Percentiles rank a stretch among this genome's conserved stretches.
phyloP scores from a whole-genome alignment of 2,113 vertebrate genomes.

The Alethe diademata region DNA sequence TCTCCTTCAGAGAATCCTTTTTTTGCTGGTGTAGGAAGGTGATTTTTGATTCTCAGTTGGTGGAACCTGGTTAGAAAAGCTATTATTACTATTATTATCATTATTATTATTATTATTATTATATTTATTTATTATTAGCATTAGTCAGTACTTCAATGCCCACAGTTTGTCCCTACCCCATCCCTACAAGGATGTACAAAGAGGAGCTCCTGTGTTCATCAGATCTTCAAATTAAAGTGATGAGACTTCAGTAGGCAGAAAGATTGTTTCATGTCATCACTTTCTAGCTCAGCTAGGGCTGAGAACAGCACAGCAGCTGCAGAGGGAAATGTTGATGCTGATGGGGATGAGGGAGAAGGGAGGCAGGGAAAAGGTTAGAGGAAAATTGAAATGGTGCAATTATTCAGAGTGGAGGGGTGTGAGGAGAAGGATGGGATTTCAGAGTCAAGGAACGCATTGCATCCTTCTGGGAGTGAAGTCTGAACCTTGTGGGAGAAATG shows the following conservation, averaged over 20 bases:
- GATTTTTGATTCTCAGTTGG: constrained; percentile 52
- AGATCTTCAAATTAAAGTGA: background rate
- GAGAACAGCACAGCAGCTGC: background rate
- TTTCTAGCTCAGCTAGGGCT: background rate
- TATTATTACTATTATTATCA: background rate
- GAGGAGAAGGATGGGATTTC: background rate
- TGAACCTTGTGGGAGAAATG: background rate
- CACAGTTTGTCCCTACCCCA: background rate
- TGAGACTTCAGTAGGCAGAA: background rate
- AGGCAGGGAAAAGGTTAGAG: background rate
- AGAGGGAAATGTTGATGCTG: background rate
- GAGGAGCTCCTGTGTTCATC: background rate
- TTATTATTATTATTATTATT: background rate
- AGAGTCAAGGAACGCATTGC: background rate
- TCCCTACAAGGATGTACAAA: background rate
- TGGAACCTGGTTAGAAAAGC: constrained; percentile 58
- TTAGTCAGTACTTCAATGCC: background rate
- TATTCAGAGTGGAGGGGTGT: background rate
- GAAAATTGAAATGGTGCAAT: background rate
- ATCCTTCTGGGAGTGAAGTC: background rate
- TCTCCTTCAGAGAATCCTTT: constrained; percentile 67
- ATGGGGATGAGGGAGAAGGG: background rate
- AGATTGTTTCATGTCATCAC: background rate
- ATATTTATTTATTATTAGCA: background rate
- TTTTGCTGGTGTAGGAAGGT: constrained; percentile 55